A percentile compares a stretch with the other conserved stretches of the same genome.
Conservation (phyloP, 2,797 vertebrate genomes). For the Pipistrellus pygmaeus region DNA sequence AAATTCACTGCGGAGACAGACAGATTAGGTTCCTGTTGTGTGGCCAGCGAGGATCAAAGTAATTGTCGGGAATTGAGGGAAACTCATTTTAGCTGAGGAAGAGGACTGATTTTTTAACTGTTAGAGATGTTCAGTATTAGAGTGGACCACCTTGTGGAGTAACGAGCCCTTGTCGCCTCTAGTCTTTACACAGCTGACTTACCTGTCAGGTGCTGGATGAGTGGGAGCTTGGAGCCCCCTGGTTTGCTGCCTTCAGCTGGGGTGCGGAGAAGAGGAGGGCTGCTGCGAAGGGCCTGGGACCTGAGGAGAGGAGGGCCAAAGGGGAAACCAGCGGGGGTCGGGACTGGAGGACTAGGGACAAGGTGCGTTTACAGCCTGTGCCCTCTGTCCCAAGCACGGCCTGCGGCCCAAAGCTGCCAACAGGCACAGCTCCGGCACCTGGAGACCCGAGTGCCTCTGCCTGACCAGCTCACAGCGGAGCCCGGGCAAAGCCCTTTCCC, state of each 20-base stretch:
- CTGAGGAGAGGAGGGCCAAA: not conserved
- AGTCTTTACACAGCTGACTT: not conserved
- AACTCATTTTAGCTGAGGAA: conserved; percentile 35
- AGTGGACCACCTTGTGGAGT: not conserved
- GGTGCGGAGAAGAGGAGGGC: not conserved
- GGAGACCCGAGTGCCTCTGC: not conserved
- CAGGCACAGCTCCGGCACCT: not conserved
- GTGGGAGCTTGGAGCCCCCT: not conserved
- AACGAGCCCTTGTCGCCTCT: not conserved
- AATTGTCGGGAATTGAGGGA: conserved; percentile 17
- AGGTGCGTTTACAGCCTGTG: not conserved
- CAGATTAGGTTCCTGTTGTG: not conserved
- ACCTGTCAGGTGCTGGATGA: not conserved
- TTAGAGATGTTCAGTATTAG: not conserved
- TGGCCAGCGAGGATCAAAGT: conserved; percentile 20
- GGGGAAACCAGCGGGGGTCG: not conserved
- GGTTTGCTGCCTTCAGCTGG: not conserved
- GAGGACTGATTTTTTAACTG: not conserved
- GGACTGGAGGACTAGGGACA: not conserved
- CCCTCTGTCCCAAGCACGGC: not conserved
- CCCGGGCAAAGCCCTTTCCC: not conserved
- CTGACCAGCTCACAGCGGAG: not conserved
- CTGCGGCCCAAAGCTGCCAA: not conserved
- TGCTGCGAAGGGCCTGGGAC: not conserved
- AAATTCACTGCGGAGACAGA: not conserved